These are phyloP conservation scores for Drosophila sturtevanti DNA, from an alignment of 1,140 invertebrate genomes.

Conservation along the genomic window DNA sequence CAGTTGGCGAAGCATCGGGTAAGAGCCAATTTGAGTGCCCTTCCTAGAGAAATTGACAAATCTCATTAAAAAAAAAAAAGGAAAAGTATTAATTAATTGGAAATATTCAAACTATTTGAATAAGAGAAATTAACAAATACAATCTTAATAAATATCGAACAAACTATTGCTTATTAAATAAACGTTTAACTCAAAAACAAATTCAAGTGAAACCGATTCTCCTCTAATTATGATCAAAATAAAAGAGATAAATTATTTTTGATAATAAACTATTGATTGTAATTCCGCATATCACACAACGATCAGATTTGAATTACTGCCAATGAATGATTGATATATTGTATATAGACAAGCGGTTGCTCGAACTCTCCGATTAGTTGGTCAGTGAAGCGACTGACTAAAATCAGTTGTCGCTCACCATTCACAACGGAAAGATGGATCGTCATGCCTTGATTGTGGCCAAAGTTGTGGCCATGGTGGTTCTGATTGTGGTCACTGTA, in stretches of 20 bases:
- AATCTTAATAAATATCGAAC: no score
- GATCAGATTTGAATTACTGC: conserved; percentile 25
- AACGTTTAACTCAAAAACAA: no score
- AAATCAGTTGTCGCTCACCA: conserved; percentile 32
- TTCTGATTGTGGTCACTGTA: conserved; percentile 87
- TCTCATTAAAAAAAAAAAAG: neutral
- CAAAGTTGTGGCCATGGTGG: conserved; percentile 88
- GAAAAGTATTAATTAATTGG: no score
- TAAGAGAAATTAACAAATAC: no score
- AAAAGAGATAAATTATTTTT: conserved; percentile 8
- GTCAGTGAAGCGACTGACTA: neutral
- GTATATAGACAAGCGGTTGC: conserved; percentile 3
- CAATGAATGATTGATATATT: conserved; percentile 42
- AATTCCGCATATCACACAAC: conserved; percentile 61
- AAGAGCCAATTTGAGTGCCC: conserved; percentile 44
- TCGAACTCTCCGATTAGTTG: neutral
- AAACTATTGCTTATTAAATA: no score
- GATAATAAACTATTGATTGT: neutral
- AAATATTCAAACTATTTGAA: no score
- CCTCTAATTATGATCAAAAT: neutral
- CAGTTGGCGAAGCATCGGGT: conserved; percentile 59
- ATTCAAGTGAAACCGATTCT: neutral
- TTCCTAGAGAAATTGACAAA: neutral
- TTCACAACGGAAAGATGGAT: conserved; percentile 51
- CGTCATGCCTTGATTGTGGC: conserved; percentile 84